Evolutionary conservation across 2,888 invertebrate species (phyloP), one percentile per base, ranked within the genome.

Genomic region (Phyllotreta striolata): DNA sequence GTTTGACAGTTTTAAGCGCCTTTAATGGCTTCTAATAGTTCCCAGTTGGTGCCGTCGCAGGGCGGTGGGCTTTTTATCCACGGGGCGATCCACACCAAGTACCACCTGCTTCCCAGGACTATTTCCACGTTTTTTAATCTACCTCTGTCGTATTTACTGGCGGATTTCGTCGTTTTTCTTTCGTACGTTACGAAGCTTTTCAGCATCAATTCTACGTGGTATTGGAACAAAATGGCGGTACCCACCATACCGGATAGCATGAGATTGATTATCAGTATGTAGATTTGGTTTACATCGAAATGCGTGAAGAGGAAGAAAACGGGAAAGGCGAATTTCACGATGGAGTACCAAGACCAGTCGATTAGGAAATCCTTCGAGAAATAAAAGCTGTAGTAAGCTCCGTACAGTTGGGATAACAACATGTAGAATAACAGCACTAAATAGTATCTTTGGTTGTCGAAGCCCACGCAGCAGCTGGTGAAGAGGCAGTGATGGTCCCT

Each of bases 401-500:
- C 84, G 80, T 92, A 92, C 0, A 87, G 49, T 70, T 91, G 89
- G 0, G 90, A 88, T 39, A 92, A 72, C 73, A 91, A 89, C 67
- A 92, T 82, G 77, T 95, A 90, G 14, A 91, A 77, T 1, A 93
- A 83, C 78, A 95, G 91, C 77, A 89, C 85, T 39, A 93, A 81
- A 75, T 95, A 96, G 80, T 91, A 96, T 74, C 96, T 87, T 73
- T 92, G 91, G 80, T 96, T 96, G 67, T 84, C 85, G 78, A 93
- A 91, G 1, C 96, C 96, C 54, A 96, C 84, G 79, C 96, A 96
- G 75, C 90, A 91, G 10, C 93, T 92, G 41, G 92, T 90, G 79
- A 96, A 97, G 70, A 91, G 89, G 77, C 96, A 93, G 77, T 93
- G 92, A 82, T 93, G 95, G 78, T 95, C 96, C 71, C 96, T 85